phyloP scores from a whole-genome alignment of 2,888 invertebrate genomes.

The Dyspetes luteomarginatus region DNA sequence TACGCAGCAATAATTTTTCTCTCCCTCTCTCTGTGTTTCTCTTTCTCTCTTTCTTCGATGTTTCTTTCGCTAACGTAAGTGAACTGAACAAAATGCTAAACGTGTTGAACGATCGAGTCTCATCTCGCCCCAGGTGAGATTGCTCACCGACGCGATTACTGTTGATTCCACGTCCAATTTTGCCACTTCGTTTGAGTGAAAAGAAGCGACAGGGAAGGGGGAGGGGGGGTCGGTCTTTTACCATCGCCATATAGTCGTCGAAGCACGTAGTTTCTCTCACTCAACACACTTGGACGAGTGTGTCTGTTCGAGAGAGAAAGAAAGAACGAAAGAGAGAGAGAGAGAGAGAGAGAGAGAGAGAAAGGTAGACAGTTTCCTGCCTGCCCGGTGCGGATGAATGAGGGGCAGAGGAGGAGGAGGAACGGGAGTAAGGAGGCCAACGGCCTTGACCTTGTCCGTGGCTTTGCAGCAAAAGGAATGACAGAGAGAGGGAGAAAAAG shows the following conservation, averaged over 20 bases:
- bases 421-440: conserved; percentile 73
- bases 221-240: conserved; percentile 4
- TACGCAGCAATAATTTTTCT: no score
- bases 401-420: conserved; percentile 55
- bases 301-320: conserved; percentile 41
- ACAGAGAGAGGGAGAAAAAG: conserved; percentile 57
- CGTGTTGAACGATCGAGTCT: not conserved
- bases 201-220: not conserved
- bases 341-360: conserved; percentile 38
- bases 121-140: conserved; percentile 16
- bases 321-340: no score
- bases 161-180: conserved; percentile 21
- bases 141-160: not conserved
- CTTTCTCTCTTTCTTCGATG: no score
- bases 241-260: conserved; percentile 65
- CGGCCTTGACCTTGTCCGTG: conserved; percentile 81
- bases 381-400: conserved; percentile 63
- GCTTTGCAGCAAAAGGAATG: conserved; percentile 69
- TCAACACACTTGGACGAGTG: no score
- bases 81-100: no score
- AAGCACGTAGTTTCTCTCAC: conserved; percentile 64
- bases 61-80: no score
- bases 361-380: conserved; percentile 37
- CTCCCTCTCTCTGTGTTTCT: no score
- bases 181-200: conserved; percentile 20